A percentile compares a stretch with the other conserved stretches of the same genome.
Conservation (phyloP, 2,113 vertebrate genomes). For the Tetraodon nigroviridis region DNA sequence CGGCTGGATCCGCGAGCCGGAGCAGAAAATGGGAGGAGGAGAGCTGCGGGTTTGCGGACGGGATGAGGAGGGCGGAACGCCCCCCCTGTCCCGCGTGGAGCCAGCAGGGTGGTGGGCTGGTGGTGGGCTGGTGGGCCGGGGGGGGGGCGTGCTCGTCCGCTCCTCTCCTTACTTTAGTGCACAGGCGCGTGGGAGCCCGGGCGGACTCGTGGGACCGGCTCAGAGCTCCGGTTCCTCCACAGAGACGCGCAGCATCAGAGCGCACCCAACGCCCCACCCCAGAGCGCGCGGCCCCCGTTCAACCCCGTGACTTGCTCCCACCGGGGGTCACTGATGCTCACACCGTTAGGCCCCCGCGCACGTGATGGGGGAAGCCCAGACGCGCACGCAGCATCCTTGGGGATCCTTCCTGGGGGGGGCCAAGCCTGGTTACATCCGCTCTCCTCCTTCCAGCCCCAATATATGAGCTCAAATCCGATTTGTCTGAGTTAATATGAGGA, state of each 20-base stretch:
- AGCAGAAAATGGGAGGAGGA: not conserved
- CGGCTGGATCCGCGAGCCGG: constrained; percentile 9
- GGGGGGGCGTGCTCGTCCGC: not conserved
- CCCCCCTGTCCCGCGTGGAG: constrained; percentile 9
- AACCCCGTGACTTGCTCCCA: constrained; percentile 15
- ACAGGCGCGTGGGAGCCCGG: not conserved
- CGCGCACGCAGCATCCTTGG: constrained; percentile 39
- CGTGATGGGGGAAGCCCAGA: constrained; percentile 47
- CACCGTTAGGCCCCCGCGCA: constrained; percentile 2
- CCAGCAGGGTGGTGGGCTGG: constrained; percentile 5
- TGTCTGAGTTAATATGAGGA: constrained; percentile 35
- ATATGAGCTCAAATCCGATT: constrained; percentile 35
- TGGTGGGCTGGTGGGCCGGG: constrained; percentile 4
- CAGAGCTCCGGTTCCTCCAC: too few species aligned
- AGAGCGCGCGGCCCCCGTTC: too few species aligned
- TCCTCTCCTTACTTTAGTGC: not conserved
- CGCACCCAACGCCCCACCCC: constrained; percentile 14
- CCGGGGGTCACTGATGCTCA: not conserved
- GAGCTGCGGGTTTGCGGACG: constrained; percentile 21
- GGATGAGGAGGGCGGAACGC: constrained; percentile 12
- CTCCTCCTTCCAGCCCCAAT: constrained; percentile 10
- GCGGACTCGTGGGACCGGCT: too few species aligned
- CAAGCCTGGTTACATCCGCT: constrained; percentile 7
- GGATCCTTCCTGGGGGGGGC: constrained; percentile 36
- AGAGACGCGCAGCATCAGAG: constrained; percentile 25